A percentile compares a stretch with the other conserved stretches of the same genome.
Conservation (phyloP, 2,797 vertebrate species). For the Calcarius lapponicus region DNA sequence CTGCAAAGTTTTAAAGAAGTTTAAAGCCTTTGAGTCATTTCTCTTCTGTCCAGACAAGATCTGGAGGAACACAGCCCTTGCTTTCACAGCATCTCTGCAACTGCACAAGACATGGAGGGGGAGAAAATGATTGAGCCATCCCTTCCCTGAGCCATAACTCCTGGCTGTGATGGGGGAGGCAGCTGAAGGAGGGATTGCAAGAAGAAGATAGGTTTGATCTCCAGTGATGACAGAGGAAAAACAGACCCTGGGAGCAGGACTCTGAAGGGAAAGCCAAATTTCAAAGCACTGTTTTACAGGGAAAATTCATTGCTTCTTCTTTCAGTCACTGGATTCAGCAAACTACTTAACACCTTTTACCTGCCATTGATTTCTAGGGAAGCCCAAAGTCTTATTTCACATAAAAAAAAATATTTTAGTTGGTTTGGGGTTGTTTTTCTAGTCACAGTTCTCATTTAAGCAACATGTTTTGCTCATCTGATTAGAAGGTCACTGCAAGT, state of each 20-base stretch:
- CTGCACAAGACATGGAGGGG: background rate
- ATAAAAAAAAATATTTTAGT: background rate
- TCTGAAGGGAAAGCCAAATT: background rate
- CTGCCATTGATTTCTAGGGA: background rate
- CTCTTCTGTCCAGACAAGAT: background rate
- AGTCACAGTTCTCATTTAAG: background rate
- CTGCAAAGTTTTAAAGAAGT: background rate
- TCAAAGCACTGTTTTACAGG: background rate
- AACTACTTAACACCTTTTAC: background rate
- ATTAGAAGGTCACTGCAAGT: background rate
- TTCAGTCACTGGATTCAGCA: background rate
- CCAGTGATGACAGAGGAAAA: background rate
- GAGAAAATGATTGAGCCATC: background rate
- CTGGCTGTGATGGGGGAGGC: rapidly evolving
- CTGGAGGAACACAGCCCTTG: background rate
- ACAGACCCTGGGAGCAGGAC: background rate
- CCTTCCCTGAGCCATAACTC: background rate
- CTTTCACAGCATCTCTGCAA: background rate
- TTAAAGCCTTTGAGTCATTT: background rate
- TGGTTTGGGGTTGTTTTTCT: background rate
- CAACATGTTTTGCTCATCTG: background rate
- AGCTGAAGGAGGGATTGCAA: background rate
- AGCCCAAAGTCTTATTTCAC: background rate
- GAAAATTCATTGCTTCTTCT: background rate
- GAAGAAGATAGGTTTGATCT: background rate